Conservation (phyloP, 1,140 invertebrate species). For the Habropoda laboriosa region DNA sequence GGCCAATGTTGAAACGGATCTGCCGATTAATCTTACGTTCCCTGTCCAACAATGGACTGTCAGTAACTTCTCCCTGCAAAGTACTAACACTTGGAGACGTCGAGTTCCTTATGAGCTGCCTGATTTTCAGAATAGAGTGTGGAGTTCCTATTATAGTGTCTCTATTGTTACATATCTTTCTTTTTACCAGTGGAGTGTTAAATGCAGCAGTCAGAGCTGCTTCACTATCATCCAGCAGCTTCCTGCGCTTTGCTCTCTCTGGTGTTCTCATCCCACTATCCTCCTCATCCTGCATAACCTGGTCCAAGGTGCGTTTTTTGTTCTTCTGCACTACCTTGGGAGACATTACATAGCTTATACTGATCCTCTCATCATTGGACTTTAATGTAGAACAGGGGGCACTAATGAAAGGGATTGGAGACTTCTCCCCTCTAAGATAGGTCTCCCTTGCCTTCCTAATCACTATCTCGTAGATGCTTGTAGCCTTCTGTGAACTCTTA, state of each 20-base stretch:
- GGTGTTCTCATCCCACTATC: neutral
- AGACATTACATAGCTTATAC: constrained; percentile 69
- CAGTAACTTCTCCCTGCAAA: neutral
- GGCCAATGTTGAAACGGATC: constrained; percentile 69
- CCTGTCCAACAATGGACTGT: neutral
- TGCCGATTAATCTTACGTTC: constrained; percentile 63
- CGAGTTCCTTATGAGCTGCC: constrained; percentile 73
- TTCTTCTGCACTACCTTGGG: constrained; percentile 44
- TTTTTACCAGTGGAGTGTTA: constrained; percentile 75
- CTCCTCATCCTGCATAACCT: constrained; percentile 45
- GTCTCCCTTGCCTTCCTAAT: constrained; percentile 75
- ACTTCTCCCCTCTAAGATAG: constrained; percentile 63
- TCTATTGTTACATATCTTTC: constrained; percentile 52
- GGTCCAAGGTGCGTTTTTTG: constrained; percentile 65
- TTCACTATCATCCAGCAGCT: constrained; percentile 39
- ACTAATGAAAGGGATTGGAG: constrained; percentile 75
- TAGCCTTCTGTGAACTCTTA: constrained; percentile 54
- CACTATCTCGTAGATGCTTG: constrained; percentile 70
- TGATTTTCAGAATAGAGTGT: constrained; percentile 79
- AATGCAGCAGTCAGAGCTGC: constrained; percentile 57
- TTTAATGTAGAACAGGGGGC: constrained; percentile 72
- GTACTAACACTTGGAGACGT: constrained; percentile 54
- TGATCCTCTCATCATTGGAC: constrained; percentile 27
- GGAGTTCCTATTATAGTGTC: constrained; percentile 66
- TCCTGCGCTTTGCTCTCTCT: constrained; percentile 57